Percentiles rank a stretch among this genome's conserved stretches.
These are phyloP conservation scores for Diplosoma virens DNA, from an alignment of 23 tunicate genomes.

Conservation along the genomic window DNA sequence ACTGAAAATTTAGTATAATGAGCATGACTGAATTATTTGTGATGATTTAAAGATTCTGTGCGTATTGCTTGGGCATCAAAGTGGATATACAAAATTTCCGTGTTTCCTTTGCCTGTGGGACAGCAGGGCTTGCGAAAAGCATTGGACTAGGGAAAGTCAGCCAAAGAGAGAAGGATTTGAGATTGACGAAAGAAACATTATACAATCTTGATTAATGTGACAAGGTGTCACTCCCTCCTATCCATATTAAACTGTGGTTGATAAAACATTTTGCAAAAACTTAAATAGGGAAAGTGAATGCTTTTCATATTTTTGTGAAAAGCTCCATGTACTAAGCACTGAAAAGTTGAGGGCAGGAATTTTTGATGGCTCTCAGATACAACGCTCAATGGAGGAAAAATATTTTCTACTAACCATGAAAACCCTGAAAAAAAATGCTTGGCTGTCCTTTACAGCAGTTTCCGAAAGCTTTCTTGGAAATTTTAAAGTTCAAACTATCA, in stretches of 20 bases:
- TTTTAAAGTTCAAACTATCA: background rate
- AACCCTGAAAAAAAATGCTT: slow-evolving; percentile 6
- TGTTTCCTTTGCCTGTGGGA: slow-evolving; percentile 23
- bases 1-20: background rate
- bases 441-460: slow-evolving; percentile 26
- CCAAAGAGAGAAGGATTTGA: slow-evolving; percentile 7
- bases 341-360: slow-evolving; percentile 26
- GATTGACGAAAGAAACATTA: slow-evolving; percentile 15
- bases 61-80: background rate
- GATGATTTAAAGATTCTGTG: slow-evolving; percentile 13
- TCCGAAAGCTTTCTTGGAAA: background rate
- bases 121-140: slow-evolving; percentile 12
- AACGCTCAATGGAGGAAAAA: background rate
- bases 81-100: slow-evolving; percentile 18
- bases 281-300: slow-evolving; percentile 7
- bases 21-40: slow-evolving; percentile 21
- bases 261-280: slow-evolving; percentile 27
- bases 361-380: slow-evolving; percentile 34
- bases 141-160: slow-evolving; percentile 11
- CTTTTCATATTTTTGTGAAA: slow-evolving; percentile 14
- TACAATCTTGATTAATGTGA: background rate
- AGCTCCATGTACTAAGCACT: background rate
- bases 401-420: background rate
- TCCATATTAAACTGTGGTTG: slow-evolving; percentile 28
- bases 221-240: background rate